Conservation (phyloP, 2,888 invertebrate species). For the Diaprepes abbreviatus region DNA sequence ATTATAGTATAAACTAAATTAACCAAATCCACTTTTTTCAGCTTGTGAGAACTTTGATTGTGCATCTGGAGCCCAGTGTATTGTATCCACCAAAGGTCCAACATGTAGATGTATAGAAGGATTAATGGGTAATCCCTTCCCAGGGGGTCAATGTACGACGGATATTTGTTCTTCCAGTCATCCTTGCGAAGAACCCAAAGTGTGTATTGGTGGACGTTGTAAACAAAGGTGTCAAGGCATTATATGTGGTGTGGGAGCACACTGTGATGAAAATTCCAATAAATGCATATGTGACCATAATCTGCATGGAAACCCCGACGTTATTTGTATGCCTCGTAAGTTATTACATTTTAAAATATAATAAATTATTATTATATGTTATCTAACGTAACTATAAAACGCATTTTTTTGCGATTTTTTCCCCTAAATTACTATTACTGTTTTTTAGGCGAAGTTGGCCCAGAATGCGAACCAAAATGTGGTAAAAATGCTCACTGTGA, state of each 20-base stretch:
- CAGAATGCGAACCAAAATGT: conserved; percentile 84
- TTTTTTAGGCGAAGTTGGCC: conserved; percentile 80
- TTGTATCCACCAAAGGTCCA: conserved; percentile 86
- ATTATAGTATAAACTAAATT: no score
- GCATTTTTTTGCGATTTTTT: no score
- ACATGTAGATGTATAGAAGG: conserved; percentile 92
- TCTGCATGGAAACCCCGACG: conserved; percentile 90
- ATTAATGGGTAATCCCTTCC: conserved; percentile 91
- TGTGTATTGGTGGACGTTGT: conserved; percentile 90
- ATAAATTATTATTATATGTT: no score
- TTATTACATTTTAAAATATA: no score
- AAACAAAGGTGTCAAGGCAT: conserved; percentile 90
- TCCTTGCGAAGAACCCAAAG: conserved; percentile 83
- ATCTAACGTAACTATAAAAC: no score
- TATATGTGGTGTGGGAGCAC: conserved; percentile 90
- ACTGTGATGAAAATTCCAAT: conserved; percentile 84
- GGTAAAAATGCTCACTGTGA: conserved; percentile 89
- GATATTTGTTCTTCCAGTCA: conserved; percentile 85
- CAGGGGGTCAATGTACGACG: conserved; percentile 86
- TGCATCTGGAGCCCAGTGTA: conserved; percentile 87
- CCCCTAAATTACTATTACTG: no score
- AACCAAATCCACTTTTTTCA: conserved; percentile 67
- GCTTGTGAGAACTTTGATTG: conserved; percentile 85
- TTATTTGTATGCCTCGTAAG: conserved; percentile 93
- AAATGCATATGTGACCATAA: conserved; percentile 89